A percentile compares a stretch with the other conserved stretches of the same genome.
Evolutionary conservation across 1,140 invertebrate genomes (phyloP).

Genomic region (Eufriesea mexicana): DNA sequence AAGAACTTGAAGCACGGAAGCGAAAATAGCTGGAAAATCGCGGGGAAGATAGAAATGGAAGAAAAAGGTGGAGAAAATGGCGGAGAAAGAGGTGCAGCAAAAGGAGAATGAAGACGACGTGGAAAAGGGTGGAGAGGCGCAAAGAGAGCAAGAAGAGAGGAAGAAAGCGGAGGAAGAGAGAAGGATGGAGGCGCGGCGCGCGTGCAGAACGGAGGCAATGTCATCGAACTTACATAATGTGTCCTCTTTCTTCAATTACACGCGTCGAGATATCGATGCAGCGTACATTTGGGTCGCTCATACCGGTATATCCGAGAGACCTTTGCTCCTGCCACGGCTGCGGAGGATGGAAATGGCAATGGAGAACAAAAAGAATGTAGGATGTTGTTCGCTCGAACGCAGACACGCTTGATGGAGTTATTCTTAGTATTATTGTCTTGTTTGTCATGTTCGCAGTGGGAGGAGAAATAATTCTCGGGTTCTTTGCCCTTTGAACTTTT

Average conservation of each 20-base stretch:
- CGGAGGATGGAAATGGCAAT: constrained; percentile 6
- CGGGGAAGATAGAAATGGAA: no score
- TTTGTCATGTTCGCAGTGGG: background rate
- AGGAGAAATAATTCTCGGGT: background rate
- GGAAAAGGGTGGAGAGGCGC: background rate
- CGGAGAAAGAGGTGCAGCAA: background rate
- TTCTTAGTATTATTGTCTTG: background rate
- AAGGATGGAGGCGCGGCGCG: constrained; percentile 61
- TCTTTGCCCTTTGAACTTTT: no score
- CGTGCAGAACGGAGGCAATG: constrained; percentile 75
- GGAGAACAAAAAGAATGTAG: constrained; percentile 28
- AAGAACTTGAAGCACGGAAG: no score
- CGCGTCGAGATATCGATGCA: constrained; percentile 48
- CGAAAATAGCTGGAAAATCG: background rate
- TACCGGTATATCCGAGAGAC: constrained; percentile 27
- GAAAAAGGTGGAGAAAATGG: background rate
- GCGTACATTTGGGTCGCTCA: constrained; percentile 55
- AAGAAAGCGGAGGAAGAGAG: constrained; percentile 43
- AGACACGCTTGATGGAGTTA: background rate
- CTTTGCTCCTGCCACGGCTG: constrained; percentile 26
- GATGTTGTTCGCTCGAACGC: background rate
- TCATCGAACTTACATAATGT: constrained; percentile 78
- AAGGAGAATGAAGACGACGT: background rate
- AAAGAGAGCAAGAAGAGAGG: constrained; percentile 30
- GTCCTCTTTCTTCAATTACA: constrained; percentile 67